Evolutionary conservation across 2,797 vertebrate species (phyloP), one percentile per base, ranked within the genome.

Genomic region (Sus cebifrons): DNA sequence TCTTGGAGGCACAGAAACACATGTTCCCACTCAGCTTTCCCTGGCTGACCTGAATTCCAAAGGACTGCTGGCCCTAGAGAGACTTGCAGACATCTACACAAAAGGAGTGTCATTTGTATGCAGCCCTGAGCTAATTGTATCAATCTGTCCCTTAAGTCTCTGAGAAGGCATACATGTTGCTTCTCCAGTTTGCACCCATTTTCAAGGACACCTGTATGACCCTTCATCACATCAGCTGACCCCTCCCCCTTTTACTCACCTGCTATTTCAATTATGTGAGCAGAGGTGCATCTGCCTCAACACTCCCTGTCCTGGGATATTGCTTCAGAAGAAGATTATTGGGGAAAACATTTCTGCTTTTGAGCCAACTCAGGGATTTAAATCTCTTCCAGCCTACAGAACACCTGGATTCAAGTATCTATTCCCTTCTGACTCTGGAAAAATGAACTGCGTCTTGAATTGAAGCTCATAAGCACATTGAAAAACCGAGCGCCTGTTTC

Each of bases 191-290:
- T 90, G 82, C 44, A 49, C 65, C 81, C 58, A 64, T 95, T 97
- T 94, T 96, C 82, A 75, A 77, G 85, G 96, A 96, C 96, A 96
- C 86, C 93, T 97, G 92, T 96, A 84, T 94, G 92, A 96, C 85
- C 64, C 78, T 93, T 93, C 60, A 29, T 95, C 96, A 94, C 89
- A 54, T 94, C 74, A 89, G 40, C 71, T 91, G 70, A 62, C 68
- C 73, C 73, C 58, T 73, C 83, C 93, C 70, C 32, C 12, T 29
- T 94, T 70, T 70, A 77, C 64, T 96, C 78, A 91, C 92, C 95
- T 97, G 97, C 85, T 96, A 13, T 96, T 96, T 96, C 95, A 83
- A 92, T 97, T 95, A 97, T 75, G 82, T 86, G 83, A 77, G 58
- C 86, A 27, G 62, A 96, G 88, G 96, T 97, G 60, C 75, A 91